phyloP scores from a whole-genome alignment of 1,140 invertebrate species.

The Drosophila virilis region DNA sequence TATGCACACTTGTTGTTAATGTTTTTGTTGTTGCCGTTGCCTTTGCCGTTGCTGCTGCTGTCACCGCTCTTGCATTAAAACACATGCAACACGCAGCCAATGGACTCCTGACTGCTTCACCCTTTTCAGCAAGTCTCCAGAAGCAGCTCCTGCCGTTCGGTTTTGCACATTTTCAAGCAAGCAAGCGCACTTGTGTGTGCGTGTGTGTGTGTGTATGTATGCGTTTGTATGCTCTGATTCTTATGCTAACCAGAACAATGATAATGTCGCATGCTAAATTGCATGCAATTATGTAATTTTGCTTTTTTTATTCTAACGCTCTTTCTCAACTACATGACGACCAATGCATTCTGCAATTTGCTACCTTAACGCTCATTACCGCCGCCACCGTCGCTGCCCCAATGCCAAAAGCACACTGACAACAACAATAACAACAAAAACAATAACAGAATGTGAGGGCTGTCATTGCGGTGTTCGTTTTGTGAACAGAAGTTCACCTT shows the following conservation, averaged over 20 bases:
- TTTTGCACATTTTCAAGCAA: slow-evolving; percentile 10
- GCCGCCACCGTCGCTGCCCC: slow-evolving; percentile 6
- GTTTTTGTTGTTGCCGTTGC: slow-evolving; percentile 22
- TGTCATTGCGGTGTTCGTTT: slow-evolving; percentile 32
- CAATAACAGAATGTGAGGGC: slow-evolving; percentile 21
- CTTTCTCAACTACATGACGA: slow-evolving; percentile 21
- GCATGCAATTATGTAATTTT: slow-evolving; percentile 82
- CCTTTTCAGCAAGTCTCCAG: slow-evolving; percentile 8
- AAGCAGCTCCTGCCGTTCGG: slow-evolving; percentile 19
- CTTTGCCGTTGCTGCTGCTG: slow-evolving; percentile 24
- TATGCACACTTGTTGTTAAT: slow-evolving; percentile 49
- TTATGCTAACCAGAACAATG: slow-evolving; percentile 80
- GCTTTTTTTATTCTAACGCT: slow-evolving; percentile 38
- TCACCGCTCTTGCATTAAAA: slow-evolving; percentile 56
- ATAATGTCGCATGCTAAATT: slow-evolving; percentile 83
- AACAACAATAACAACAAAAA: slow-evolving; percentile 34
- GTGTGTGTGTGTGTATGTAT: neutral
- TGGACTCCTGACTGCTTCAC: slow-evolving; percentile 26
- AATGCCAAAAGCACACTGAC: slow-evolving; percentile 1
- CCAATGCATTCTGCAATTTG: slow-evolving; percentile 12
- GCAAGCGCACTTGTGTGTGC: slow-evolving; percentile 3
- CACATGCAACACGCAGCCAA: slow-evolving; percentile 61
- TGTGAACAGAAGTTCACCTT: slow-evolving; percentile 19
- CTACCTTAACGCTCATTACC: slow-evolving; percentile 49
- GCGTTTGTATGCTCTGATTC: slow-evolving; percentile 48